Evolutionary conservation across 2,797 vertebrate species (phyloP).

Genomic region (Lateolabrax maculatus): DNA sequence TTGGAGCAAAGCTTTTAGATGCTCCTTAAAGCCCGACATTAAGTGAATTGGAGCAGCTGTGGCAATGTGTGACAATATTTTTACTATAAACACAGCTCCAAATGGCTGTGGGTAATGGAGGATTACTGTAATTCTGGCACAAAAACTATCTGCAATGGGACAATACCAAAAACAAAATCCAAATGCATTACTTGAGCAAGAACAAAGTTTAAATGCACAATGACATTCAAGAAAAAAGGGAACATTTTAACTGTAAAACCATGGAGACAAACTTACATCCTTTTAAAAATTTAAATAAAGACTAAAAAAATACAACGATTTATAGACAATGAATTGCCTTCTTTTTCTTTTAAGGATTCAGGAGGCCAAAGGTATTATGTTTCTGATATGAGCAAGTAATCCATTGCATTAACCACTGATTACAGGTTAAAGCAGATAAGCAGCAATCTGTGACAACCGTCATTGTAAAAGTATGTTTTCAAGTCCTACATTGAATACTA

Average conservation of each 20-base stretch:
- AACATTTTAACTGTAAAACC: not conserved
- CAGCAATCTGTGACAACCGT: not conserved
- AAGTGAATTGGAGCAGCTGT: constrained; percentile 80
- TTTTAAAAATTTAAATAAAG: not conserved
- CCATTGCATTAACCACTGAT: constrained; percentile 2
- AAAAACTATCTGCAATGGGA: constrained; percentile 11
- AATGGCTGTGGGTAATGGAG: constrained; percentile 57
- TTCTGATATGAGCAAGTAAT: not conserved
- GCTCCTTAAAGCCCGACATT: constrained; percentile 77
- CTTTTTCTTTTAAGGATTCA: not conserved
- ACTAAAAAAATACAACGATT: not conserved
- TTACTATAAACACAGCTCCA: constrained; percentile 77
- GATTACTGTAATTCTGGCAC: constrained; percentile 43
- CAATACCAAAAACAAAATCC: constrained; percentile 17
- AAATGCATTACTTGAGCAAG: constrained; percentile 9
- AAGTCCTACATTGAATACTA: not conserved
- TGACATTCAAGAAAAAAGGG: not conserved
- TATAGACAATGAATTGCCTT: not conserved
- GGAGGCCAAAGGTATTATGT: not conserved
- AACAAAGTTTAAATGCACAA: not conserved
- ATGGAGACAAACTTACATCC: not conserved
- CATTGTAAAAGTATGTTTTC: constrained; percentile 13
- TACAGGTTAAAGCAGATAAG: not conserved
- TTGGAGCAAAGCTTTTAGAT: constrained; percentile 81
- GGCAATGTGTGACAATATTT: constrained; percentile 81